Conservation (phyloP, 2,113 vertebrate genomes). For the Maccullochella peelii region DNA sequence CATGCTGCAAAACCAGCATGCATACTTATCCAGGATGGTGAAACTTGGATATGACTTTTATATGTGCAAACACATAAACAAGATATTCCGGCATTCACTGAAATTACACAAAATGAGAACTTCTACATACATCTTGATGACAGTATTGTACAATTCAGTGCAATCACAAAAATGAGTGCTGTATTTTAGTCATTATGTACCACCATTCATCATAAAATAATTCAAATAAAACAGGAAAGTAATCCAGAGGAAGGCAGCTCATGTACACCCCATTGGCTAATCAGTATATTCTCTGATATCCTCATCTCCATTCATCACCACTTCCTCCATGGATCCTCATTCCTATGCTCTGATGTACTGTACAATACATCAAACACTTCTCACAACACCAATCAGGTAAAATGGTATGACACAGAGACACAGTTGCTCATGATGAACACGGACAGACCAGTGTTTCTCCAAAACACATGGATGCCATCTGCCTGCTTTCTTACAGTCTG, state of each 20-base stretch:
- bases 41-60: neutral
- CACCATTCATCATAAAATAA: neutral
- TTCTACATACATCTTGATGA: neutral
- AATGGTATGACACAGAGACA: neutral
- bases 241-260: neutral
- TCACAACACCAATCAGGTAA: conserved; percentile 21
- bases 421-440: conserved; percentile 18
- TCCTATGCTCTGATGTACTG: neutral
- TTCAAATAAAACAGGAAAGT: conserved; percentile 3
- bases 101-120: neutral
- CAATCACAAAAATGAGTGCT: neutral
- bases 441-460: neutral
- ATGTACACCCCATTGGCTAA: neutral
- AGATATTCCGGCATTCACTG: neutral
- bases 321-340: conserved; percentile 4
- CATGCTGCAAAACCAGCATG: neutral
- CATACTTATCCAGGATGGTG: neutral
- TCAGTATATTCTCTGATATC: conserved; percentile 1
- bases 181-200: neutral
- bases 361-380: conserved; percentile 22
- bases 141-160: neutral
- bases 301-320: conserved; percentile 20
- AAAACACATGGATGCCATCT: conserved; percentile 3
- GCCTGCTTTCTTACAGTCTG: conserved; percentile 7
- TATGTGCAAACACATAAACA: neutral